Conservation (phyloP, 2,888 invertebrate species). For the Lasioglossum oenotherae region DNA sequence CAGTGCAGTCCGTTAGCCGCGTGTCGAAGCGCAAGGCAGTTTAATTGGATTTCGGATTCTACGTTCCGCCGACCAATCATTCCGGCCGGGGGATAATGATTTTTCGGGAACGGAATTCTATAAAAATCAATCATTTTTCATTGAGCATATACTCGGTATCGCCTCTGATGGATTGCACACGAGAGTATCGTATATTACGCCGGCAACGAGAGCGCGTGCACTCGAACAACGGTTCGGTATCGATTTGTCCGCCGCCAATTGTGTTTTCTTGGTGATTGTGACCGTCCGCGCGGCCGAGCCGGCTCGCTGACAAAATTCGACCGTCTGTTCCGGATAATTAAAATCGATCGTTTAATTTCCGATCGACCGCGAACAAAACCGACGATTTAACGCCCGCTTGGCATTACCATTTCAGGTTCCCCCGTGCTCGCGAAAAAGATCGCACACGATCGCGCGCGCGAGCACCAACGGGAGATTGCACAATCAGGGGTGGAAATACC, state of each 20-base stretch:
- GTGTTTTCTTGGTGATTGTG: neutral
- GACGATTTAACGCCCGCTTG: neutral
- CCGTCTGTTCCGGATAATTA: neutral
- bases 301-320: neutral
- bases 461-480: constrained; percentile 7
- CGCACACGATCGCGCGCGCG: neutral
- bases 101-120: constrained; percentile 19
- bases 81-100: neutral
- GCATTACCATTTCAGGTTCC: constrained; percentile 24
- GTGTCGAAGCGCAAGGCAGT: neutral
- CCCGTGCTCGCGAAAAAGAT: neutral
- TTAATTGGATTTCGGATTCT: neutral
- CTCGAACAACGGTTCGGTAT: neutral
- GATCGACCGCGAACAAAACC: neutral
- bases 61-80: neutral
- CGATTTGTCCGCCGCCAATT: neutral
- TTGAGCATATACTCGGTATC: neutral
- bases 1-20: neutral
- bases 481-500: constrained; percentile 28
- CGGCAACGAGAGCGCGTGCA: neutral
- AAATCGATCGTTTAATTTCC: constrained; percentile 11
- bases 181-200: constrained; percentile 22
- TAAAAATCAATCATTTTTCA: constrained; percentile 23
- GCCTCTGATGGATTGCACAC: constrained; percentile 16
- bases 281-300: neutral